Evolutionary conservation across 1,140 invertebrate genomes (phyloP).

Genomic region (Drosophila simulans): DNA sequence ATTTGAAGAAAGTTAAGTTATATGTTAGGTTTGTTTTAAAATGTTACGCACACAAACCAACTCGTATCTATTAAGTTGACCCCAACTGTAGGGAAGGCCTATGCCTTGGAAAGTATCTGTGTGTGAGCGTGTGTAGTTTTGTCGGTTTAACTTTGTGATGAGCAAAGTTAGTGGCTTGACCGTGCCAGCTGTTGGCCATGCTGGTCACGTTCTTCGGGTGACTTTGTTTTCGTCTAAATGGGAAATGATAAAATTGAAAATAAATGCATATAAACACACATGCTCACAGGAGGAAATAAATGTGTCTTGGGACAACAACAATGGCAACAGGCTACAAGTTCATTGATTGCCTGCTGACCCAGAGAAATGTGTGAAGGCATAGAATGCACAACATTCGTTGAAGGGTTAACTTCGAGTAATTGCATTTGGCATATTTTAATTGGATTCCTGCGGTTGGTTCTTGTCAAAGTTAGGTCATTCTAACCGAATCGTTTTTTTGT

Average conservation of each 20-base stretch:
- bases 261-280: slow-evolving; percentile 63
- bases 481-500: not conserved
- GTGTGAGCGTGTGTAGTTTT: slow-evolving; percentile 32
- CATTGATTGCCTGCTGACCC: slow-evolving; percentile 42
- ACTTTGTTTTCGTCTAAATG: slow-evolving; percentile 82
- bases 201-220: slow-evolving; percentile 73
- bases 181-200: slow-evolving; percentile 65
- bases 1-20: too few species aligned
- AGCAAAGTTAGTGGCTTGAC: slow-evolving; percentile 73
- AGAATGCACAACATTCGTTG: slow-evolving; percentile 22
- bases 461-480: not conserved
- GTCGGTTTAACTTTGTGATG: slow-evolving; percentile 69
- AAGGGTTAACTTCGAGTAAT: slow-evolving; percentile 16
- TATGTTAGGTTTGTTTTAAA: too few species aligned
- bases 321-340: slow-evolving; percentile 54
- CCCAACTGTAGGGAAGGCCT: not conserved
- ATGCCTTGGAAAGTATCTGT: slow-evolving; percentile 6
- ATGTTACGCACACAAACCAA: not conserved
- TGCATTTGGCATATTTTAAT: slow-evolving; percentile 34
- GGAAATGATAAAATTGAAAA: slow-evolving; percentile 81
- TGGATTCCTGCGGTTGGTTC: slow-evolving; percentile 22
- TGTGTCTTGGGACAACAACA: slow-evolving; percentile 30
- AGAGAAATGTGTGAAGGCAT: slow-evolving; percentile 29
- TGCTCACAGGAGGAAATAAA: slow-evolving; percentile 30
- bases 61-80: not conserved